Evolutionary conservation across 1,140 invertebrate genomes (phyloP).

Genomic region (Augochlora pura): DNA sequence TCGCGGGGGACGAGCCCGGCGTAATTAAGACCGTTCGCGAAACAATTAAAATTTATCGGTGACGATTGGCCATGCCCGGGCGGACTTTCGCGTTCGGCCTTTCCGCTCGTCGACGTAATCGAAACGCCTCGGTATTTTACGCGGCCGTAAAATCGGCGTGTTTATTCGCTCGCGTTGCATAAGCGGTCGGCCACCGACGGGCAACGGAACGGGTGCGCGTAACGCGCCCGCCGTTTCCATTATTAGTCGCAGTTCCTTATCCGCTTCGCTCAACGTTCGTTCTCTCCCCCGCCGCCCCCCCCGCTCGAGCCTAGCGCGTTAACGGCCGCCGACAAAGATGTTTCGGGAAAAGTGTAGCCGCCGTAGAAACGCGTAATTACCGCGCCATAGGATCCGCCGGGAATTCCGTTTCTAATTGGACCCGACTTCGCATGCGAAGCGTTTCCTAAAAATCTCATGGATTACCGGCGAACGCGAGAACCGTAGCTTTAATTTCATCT

Average conservation of each 20-base stretch:
- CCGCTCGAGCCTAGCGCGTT: background rate
- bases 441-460: background rate
- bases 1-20: constrained; percentile 1
- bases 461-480: background rate
- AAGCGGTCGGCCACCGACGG: constrained; percentile 48
- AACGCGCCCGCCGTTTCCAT: constrained; percentile 4
- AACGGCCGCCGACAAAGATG: constrained; percentile 37
- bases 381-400: background rate
- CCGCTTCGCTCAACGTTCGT: constrained; percentile 18
- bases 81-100: constrained; percentile 14
- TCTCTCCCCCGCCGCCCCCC: background rate
- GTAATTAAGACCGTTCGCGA: constrained; percentile 15
- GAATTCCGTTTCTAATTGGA: constrained; percentile 34
- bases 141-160: constrained; percentile 64
- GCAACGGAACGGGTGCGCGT: constrained; percentile 2
- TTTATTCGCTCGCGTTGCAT: constrained; percentile 70
- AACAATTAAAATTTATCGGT: constrained; percentile 16
- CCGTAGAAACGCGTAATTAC: constrained; percentile 20
- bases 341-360: constrained; percentile 31
- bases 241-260: constrained; percentile 51
- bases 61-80: background rate
- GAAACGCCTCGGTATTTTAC: constrained; percentile 62
- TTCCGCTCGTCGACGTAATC: constrained; percentile 57
- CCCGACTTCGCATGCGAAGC: background rate
- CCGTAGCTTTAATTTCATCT: background rate